A percentile compares a stretch with the other conserved stretches of the same genome.
These are phyloP conservation scores for Branchinecta lindahli DNA, from an alignment of 1,140 invertebrate genomes.

Conservation along the genomic window DNA sequence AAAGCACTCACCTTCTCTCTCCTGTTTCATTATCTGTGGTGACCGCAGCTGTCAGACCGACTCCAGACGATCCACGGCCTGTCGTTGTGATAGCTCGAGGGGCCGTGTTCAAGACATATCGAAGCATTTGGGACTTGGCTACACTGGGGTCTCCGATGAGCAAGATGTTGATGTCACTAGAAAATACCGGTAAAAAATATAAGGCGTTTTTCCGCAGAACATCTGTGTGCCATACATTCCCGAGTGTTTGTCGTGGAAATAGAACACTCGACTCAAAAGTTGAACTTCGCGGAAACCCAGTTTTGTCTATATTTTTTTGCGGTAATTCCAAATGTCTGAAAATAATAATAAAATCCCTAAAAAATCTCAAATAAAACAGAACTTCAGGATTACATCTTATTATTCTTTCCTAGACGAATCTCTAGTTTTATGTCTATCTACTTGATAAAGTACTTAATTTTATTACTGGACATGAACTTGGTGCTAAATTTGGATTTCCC, in stretches of 20 bases:
- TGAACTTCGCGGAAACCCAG: slow-evolving; percentile 11
- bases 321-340: slow-evolving; percentile 11
- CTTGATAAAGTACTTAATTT: too few relatives aligned
- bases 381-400: background rate
- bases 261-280: too few relatives aligned
- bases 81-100: slow-evolving; percentile 92
- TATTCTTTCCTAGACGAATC: too few relatives aligned
- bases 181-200: slow-evolving; percentile 20
- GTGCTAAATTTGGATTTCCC: too few relatives aligned
- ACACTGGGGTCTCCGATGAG: slow-evolving; percentile 98
- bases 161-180: slow-evolving; percentile 85
- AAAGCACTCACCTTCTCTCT: slow-evolving; percentile 40
- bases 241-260: too few relatives aligned
- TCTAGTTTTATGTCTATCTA: too few relatives aligned
- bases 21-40: slow-evolving; percentile 90
- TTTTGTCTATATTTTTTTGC: too few relatives aligned
- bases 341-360: slow-evolving; percentile 12
- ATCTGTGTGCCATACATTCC: too few relatives aligned
- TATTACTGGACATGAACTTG: too few relatives aligned
- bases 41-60: slow-evolving; percentile 96
- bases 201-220: too few relatives aligned
- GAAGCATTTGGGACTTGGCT: slow-evolving; percentile 90
- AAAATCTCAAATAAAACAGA: background rate
- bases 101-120: slow-evolving; percentile 86
- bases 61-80: slow-evolving; percentile 78